phyloP scores from a whole-genome alignment of 2,113 vertebrate genomes.

The Platichthys stellatus region DNA sequence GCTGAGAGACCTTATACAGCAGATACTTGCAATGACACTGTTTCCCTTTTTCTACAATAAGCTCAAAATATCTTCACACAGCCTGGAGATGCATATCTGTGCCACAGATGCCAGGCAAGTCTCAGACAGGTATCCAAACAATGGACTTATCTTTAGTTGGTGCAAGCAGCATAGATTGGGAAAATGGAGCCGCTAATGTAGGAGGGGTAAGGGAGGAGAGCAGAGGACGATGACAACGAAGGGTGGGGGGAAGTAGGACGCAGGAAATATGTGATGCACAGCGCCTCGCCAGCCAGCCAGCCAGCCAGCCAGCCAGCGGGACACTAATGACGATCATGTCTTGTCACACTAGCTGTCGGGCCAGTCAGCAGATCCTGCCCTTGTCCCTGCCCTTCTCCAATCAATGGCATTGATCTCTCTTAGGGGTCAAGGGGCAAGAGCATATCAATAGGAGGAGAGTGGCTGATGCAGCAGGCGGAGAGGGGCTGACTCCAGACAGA shows the following conservation, averaged over 20 bases:
- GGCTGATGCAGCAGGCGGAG: slow-evolving; percentile 88
- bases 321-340: slow-evolving; percentile 82
- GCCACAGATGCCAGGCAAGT: slow-evolving; percentile 44
- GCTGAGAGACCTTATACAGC: slow-evolving; percentile 47
- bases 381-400: slow-evolving; percentile 83
- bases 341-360: slow-evolving; percentile 85
- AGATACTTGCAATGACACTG: slow-evolving; percentile 47
- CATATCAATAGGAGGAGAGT: slow-evolving; percentile 90
- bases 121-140: slow-evolving; percentile 69
- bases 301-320: slow-evolving; percentile 69
- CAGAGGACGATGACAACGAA: slow-evolving; percentile 21
- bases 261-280: slow-evolving; percentile 64
- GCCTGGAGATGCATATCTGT: slow-evolving; percentile 44
- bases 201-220: slow-evolving; percentile 37
- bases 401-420: slow-evolving; percentile 90
- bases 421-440: slow-evolving; percentile 89
- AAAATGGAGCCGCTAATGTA: slow-evolving; percentile 36
- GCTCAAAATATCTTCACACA: slow-evolving; percentile 42
- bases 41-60: slow-evolving; percentile 25
- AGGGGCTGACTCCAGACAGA: slow-evolving; percentile 89
- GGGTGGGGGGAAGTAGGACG: slow-evolving; percentile 18
- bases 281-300: slow-evolving; percentile 49
- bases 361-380: slow-evolving; percentile 83
- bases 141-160: slow-evolving; percentile 60
- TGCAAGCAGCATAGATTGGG: slow-evolving; percentile 39